Percentiles rank a stretch among this genome's conserved stretches.
These are phyloP conservation scores for Zaprionus ornatus DNA, from an alignment of 1,140 invertebrate species.

Conservation along the genomic window DNA sequence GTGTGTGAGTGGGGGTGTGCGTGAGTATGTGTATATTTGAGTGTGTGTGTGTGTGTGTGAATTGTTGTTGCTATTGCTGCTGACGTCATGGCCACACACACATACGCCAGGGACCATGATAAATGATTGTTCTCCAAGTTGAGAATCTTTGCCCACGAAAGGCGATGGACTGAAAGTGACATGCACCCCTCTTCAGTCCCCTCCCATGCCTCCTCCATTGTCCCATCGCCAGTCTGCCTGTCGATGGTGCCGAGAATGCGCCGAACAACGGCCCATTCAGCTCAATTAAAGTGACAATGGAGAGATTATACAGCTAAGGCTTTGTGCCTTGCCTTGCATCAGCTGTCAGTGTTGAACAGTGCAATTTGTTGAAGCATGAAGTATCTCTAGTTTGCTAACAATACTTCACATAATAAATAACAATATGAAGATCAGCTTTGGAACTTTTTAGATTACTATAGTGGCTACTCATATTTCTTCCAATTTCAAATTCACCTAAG, in stretches of 20 bases:
- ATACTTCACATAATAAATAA: background rate
- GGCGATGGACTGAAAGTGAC: conserved; percentile 24
- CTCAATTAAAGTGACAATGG: conserved; percentile 1
- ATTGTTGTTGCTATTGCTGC: conserved; percentile 41
- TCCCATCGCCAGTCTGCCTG: background rate
- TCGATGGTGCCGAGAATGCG: background rate
- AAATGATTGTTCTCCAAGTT: conserved; percentile 74
- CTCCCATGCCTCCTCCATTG: background rate
- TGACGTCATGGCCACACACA: conserved; percentile 44
- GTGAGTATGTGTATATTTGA: conserved; percentile 17
- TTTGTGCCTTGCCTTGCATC: background rate
- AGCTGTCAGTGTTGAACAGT: background rate
- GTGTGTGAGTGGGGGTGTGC: conserved; percentile 12
- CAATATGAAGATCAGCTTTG: too few relatives aligned
- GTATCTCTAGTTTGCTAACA: background rate
- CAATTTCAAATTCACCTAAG: too few relatives aligned
- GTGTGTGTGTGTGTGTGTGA: conserved; percentile 30
- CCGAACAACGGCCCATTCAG: background rate
- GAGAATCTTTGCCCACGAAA: conserved; percentile 56
- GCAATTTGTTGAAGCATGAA: background rate
- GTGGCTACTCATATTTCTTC: too few relatives aligned
- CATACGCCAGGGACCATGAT: conserved; percentile 42
- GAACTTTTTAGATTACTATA: too few relatives aligned
- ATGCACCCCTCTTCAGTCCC: background rate
- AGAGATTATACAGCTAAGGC: background rate